A percentile compares a stretch with the other conserved stretches of the same genome.
Conservation (phyloP, 2,888 invertebrate species). For the Brenthis daphne region DNA sequence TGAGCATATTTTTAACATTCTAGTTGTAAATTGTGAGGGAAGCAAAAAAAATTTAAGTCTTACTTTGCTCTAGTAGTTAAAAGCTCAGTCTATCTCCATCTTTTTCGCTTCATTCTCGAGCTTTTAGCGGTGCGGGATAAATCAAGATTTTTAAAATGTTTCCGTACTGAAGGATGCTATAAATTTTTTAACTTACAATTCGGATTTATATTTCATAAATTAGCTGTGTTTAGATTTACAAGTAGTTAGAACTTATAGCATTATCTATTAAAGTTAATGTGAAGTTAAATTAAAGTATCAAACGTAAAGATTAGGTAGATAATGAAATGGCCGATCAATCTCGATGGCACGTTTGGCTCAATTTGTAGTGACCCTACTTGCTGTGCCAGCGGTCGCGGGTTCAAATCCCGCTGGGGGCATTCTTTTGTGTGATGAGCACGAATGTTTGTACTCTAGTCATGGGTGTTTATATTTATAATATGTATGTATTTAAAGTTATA, state of each 20-base stretch:
- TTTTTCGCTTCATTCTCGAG: conserved; percentile 38
- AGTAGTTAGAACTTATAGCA: background rate
- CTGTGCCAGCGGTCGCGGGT: no score
- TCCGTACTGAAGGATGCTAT: conserved; percentile 27
- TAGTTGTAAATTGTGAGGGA: conserved; percentile 10
- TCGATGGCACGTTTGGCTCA: no score
- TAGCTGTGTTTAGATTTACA: background rate
- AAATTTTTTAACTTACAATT: conserved; percentile 36
- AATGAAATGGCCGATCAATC: no score
- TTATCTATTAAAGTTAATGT: no score
- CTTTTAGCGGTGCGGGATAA: conserved; percentile 56
- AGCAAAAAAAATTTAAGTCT: conserved; percentile 17
- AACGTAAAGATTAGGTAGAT: no score
- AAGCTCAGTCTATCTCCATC: conserved; percentile 23
- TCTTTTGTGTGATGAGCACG: no score
- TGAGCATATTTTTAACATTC: conserved; percentile 20
- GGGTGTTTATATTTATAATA: no score
- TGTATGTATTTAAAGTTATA: no score
- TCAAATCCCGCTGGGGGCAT: no score
- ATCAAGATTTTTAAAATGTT: conserved; percentile 49
- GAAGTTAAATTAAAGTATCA: no score
- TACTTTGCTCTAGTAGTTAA: conserved; percentile 24
- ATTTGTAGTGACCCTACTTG: no score
- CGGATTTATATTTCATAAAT: conserved; percentile 5
- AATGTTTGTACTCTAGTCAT: no score